Evolutionary conservation across 2,888 invertebrate genomes (phyloP).

Genomic region (Piscicola geometra): DNA sequence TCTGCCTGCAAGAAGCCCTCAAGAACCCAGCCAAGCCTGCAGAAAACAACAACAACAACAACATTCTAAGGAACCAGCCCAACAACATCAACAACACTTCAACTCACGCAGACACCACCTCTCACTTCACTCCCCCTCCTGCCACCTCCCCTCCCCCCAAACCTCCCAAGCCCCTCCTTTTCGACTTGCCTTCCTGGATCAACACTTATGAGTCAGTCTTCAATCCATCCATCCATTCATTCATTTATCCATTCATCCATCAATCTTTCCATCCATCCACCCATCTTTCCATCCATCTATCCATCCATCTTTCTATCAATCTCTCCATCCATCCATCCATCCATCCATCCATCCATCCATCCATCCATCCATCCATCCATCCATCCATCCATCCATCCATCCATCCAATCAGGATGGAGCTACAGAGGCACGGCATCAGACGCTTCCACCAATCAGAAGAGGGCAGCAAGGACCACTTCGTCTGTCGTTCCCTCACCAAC

Average conservation of each 20-base stretch:
- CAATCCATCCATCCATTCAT: too few species aligned
- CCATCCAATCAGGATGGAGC: conserved; percentile 9
- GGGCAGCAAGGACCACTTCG: conserved; percentile 42
- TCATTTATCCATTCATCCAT: too few species aligned
- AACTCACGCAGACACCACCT: not conserved
- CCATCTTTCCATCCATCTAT: not conserved
- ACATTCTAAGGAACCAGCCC: too few species aligned
- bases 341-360: too few species aligned
- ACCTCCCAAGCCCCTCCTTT: conserved; percentile 20
- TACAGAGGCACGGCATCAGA: not conserved
- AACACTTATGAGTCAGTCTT: conserved; percentile 6
- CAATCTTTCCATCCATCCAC: not conserved
- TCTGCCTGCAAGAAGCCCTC: not conserved
- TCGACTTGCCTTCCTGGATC: conserved; percentile 16
- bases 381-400: not conserved
- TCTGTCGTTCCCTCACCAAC: conserved; percentile 62
- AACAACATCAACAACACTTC: not conserved
- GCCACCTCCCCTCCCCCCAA: conserved; percentile 20
- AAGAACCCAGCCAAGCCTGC: not conserved
- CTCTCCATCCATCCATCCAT: too few species aligned
- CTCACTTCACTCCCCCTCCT: not conserved
- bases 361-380: not conserved
- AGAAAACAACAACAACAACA: not conserved
- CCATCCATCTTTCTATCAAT: not conserved
- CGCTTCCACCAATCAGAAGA: conserved; percentile 15